Conservation (phyloP, 2,888 invertebrate species). For the Apomyelois bistriatella region DNA sequence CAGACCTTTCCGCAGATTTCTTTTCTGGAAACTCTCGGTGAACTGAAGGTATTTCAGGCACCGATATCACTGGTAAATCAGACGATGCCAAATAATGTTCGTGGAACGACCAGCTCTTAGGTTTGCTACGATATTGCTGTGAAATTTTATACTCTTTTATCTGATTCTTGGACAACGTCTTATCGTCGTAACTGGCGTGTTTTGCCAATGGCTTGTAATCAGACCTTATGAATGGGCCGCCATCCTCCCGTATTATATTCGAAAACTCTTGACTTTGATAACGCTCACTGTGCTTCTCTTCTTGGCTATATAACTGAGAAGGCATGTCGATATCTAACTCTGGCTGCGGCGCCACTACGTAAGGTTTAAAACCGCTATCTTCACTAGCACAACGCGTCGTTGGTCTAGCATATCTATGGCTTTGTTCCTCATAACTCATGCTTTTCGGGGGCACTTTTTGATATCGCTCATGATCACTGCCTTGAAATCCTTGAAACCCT, state of each 20-base stretch:
- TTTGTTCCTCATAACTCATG: conserved; percentile 70
- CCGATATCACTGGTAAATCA: conserved; percentile 75
- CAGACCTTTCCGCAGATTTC: conserved; percentile 64
- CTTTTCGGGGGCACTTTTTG: conserved; percentile 71
- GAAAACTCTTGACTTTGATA: conserved; percentile 84
- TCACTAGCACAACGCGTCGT: conserved; percentile 81
- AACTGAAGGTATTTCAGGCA: conserved; percentile 74
- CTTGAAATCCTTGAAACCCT: conserved; percentile 47
- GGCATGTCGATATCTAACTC: conserved; percentile 80
- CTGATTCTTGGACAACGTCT: conserved; percentile 81
- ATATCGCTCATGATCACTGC: conserved; percentile 54
- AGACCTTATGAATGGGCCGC: conserved; percentile 64
- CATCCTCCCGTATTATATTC: conserved; percentile 63
- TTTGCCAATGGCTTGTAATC: conserved; percentile 81
- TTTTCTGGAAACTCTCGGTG: conserved; percentile 70
- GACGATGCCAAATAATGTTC: conserved; percentile 81
- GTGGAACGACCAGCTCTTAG: conserved; percentile 83
- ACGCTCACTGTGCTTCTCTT: conserved; percentile 82
- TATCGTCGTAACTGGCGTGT: conserved; percentile 83
- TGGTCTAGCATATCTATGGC: conserved; percentile 68
- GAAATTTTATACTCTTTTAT: conserved; percentile 82
- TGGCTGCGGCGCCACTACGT: conserved; percentile 65
- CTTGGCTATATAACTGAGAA: conserved; percentile 80
- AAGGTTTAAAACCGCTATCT: conserved; percentile 72
- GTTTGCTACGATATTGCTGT: conserved; percentile 77